Evolutionary conservation across 2,888 invertebrate species (phyloP), one percentile per base, ranked within the genome.

Genomic region (Drosophila setosimentum): DNA sequence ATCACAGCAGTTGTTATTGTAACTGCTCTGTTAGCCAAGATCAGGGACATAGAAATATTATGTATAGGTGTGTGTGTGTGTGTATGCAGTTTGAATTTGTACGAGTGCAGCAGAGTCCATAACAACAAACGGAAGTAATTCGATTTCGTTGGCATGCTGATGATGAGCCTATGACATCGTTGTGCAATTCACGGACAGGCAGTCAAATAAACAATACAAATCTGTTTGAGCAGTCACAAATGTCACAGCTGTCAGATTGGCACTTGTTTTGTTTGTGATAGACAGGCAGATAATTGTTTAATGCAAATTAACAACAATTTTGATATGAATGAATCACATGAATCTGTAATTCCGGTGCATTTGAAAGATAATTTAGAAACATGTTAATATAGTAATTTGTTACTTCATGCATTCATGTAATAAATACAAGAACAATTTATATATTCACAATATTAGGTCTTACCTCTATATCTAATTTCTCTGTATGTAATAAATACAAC

Each of bases 41-140:
- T 67, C 68, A 54, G 45, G 59, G 37, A n/a, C 40, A 37, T 10
- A n/a, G 49, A 68, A 68, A 58, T 68, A 71, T 13, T 33, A 18
- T 54, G 54, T 54, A 1, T 27, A 49, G 29, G 29, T 53, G 21
- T 24, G n/a, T 32, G 24, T 32, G n/a, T 30, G 42, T 37, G 30
- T 51, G 40, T 35, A 18, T 53, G 53, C 21, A 33, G 58, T 27
- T 57, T 50, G 29, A 55, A 29, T 45, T 54, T 71, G 62, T 57
- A 62, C 64, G 55, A 55, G 51, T 67, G 58, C 62, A 65, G 33
- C 54, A 50, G 63, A n/a, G 21, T 29, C 45, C n/a, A 24, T 37
- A 40, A 76, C 63, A 78, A 69, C 77, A 83, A 71, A 87, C 87
- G 85, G 85, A 86, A 86, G 85, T 89, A 87, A 89, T 86, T 86